Conservation (phyloP, 2,888 invertebrate species). For the Leptura quadrifasciata region DNA sequence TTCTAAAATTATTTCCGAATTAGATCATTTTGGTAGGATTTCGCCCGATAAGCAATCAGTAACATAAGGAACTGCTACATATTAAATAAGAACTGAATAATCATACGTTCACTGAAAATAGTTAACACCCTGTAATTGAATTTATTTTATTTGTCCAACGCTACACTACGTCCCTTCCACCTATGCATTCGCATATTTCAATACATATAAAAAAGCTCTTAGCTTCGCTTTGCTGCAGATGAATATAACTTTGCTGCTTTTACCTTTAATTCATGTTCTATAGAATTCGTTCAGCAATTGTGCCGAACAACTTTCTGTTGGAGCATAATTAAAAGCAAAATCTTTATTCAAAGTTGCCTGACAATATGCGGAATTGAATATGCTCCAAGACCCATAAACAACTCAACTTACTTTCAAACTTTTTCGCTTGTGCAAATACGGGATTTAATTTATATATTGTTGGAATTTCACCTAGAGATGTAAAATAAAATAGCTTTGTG, state of each 20-base stretch:
- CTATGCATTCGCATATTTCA: slow-evolving; percentile 18
- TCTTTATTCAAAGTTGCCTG: slow-evolving; percentile 19
- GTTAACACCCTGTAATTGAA: slow-evolving; percentile 21
- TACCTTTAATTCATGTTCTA: slow-evolving; percentile 20
- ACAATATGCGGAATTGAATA: slow-evolving; percentile 23
- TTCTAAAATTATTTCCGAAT: too few relatives aligned
- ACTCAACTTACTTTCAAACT: slow-evolving; percentile 14
- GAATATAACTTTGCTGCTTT: slow-evolving; percentile 8
- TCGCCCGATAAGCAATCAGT: too few relatives aligned
- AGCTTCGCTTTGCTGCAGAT: slow-evolving; percentile 19
- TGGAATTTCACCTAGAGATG: not conserved
- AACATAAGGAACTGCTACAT: too few relatives aligned
- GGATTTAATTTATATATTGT: slow-evolving; percentile 7
- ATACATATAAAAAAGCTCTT: slow-evolving; percentile 32
- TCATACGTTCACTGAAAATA: too few relatives aligned
- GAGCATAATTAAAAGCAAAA: slow-evolving; percentile 25
- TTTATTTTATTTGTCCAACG: slow-evolving; percentile 16
- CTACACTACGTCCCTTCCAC: not conserved
- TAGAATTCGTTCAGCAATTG: slow-evolving; percentile 29
- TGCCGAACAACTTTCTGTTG: slow-evolving; percentile 1
- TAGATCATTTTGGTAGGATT: too few relatives aligned
- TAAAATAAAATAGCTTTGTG: not conserved
- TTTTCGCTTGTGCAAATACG: slow-evolving; percentile 5
- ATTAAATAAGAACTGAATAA: too few relatives aligned
- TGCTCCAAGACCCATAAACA: slow-evolving; percentile 21